A percentile compares a stretch with the other conserved stretches of the same genome.
Conservation (phyloP, 2,113 vertebrate genomes). For the Thymallus thymallus region DNA sequence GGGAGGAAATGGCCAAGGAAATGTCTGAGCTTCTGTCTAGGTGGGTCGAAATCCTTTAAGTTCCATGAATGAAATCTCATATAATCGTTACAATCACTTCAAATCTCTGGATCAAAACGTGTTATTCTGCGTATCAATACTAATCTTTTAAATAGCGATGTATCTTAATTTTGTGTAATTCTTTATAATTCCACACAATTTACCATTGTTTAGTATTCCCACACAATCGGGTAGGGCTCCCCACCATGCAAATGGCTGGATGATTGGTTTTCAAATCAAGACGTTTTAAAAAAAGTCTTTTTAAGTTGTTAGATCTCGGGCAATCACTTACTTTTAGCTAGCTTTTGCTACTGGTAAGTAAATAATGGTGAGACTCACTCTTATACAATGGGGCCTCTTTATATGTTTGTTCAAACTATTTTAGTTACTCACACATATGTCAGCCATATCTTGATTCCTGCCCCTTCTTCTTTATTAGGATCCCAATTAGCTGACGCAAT, state of each 20-base stretch:
- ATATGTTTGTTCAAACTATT: neutral
- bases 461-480: neutral
- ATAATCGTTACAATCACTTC: neutral
- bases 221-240: neutral
- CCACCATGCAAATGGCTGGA: no score
- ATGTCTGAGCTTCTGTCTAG: constrained; percentile 90
- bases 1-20: constrained; percentile 97
- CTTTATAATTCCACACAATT: neutral
- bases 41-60: constrained; percentile 76
- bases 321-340: neutral
- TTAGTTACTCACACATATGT: neutral
- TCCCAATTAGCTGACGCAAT: neutral
- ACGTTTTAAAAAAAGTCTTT: neutral
- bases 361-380: neutral
- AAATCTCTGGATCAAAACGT: neutral
- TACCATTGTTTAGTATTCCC: neutral
- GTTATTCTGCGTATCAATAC: neutral
- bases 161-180: neutral
- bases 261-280: neutral
- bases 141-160: neutral
- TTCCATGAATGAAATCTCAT: neutral
- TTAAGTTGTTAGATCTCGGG: neutral
- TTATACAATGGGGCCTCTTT: neutral
- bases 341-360: neutral
- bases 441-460: neutral